Percentiles rank a stretch among this genome's conserved stretches.
Conservation (phyloP, 2,888 invertebrate species). For the Clanis bilineata region DNA sequence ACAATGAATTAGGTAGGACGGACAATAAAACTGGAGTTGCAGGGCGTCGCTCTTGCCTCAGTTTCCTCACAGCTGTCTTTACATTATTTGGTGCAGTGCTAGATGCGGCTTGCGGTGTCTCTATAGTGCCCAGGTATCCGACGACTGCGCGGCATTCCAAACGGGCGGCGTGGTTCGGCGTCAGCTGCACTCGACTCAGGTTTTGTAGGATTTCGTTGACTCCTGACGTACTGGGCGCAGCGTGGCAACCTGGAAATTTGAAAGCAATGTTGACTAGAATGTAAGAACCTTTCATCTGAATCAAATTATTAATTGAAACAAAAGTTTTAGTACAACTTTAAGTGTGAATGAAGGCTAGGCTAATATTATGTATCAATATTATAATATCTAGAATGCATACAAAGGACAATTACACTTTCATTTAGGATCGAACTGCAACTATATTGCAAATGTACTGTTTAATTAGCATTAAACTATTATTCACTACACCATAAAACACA, state of each 20-base stretch:
- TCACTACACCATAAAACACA: too few relatives aligned
- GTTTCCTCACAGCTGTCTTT: conserved; percentile 92
- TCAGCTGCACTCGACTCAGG: conserved; percentile 62
- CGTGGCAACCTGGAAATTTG: conserved; percentile 64
- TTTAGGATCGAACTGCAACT: too few relatives aligned
- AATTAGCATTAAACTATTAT: too few relatives aligned
- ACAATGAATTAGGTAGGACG: conserved; percentile 90
- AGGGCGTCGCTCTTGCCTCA: conserved; percentile 93
- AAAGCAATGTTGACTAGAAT: conserved; percentile 14
- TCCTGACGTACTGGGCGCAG: conserved; percentile 66
- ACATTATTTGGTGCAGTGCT: conserved; percentile 90
- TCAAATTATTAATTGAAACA: too few relatives aligned
- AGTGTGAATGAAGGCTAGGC: too few relatives aligned
- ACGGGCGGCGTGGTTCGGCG: conserved; percentile 69
- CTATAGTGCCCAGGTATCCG: conserved; percentile 97
- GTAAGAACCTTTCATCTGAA: too few relatives aligned
- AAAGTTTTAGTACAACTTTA: too few relatives aligned
- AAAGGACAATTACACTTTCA: too few relatives aligned
- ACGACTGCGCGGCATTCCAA: conserved; percentile 93
- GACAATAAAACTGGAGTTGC: conserved; percentile 93
- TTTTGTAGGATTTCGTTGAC: conserved; percentile 73
- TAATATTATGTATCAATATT: too few relatives aligned
- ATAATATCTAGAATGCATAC: too few relatives aligned
- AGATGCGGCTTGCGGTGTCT: conserved; percentile 93
- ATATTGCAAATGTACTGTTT: too few relatives aligned